Base-by-base conservation (phyloP, 1,140 invertebrate genomes). In the Brachionus manjavacas region DNA sequence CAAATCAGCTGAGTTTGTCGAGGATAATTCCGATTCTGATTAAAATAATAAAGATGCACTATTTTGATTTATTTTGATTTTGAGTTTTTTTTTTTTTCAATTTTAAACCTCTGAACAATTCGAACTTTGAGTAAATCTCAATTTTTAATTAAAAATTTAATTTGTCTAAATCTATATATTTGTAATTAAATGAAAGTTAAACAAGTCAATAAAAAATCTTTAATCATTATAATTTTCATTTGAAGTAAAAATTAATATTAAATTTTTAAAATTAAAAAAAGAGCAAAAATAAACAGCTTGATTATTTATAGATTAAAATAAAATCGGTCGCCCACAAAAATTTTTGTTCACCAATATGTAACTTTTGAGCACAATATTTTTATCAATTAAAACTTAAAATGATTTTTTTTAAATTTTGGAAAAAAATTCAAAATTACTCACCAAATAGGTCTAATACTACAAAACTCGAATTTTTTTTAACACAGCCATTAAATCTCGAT, bases 1-100 rank as follows among this genome's bases (percentile, higher is more conserved):
- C 31, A 84, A 74, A 41, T 85, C 41, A 14, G 52, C 52, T 16
- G 64, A 81, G 14, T 81, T 64, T 64, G 79, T 81, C 14, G 79
- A 81, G 25, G 79, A 81, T n/a, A 55, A 81, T 46, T 46, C 35
- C 25, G 52, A 81, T 68, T 81, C 52, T 64, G 64, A 68, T 41
- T 81, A 35, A 35, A 35, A 3, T 20, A 35, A 23, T 20, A 28
- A 28, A 12, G 11, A 64, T 14, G 4, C 0, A 11, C 7, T 35
- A 35, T 35, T 35, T 35, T 35, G 31, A 35, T 35, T 35, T 35
- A 76, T 14, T 49, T 49, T 49, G 11, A 25, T 9, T 23, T 23
- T 16, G n/a, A n/a, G n/a, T n/a, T n/a, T n/a, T 9, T 20, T 25
- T 49, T 76, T 49, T 49, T 76, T 70, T 35, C 6, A 31, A 70